Evolutionary conservation across 2,888 invertebrate species (phyloP), one percentile per base, ranked within the genome.

Genomic region (Eupithecia insigniata): DNA sequence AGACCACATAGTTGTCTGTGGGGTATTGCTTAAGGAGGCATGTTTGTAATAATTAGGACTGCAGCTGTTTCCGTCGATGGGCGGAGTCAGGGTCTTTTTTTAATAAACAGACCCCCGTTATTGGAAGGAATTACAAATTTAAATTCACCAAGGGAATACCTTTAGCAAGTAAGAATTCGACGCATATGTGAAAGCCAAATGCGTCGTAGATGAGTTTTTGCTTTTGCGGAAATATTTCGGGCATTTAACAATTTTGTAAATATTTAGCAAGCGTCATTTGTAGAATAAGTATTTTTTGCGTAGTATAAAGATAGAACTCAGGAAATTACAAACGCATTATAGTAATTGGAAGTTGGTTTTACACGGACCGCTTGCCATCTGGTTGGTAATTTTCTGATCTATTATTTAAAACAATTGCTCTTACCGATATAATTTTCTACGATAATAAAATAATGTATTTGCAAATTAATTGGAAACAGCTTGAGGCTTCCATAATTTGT

Each of bases 21-120:
- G 72, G 78, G 61, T 88, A 88, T 90, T 90, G 90, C 87, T 87
- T 87, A 89, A 84, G 87, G 87, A 82, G 82, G 87, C 89, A 84
- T 88, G 89, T 89, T 90, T 88, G 89, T 92, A 92, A 93, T 93
- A 91, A 93, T 90, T 89, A 88, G 84, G 83, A 84, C 81, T 89
- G 93, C 94, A 94, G 93, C 94, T 94, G 94, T 87, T 93, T 94
- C 94, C 94, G 92, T 85, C 83, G 85, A 84, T 87, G 87, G 93
- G 93, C 84, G 93, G 90, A 89, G 92, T 85, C 83, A 72, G 71
- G 16, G 70, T 76, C 77, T 80, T 88, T 91, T 92, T 92, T 91
- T 84, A 88, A 89, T 85, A 86, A 90, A 90, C 87, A 88, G 89
- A 87, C 89, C 85, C 83, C 88, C 87, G 90, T 91, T 90, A 92